phyloP scores from a whole-genome alignment of 2,797 vertebrate species.

The Xyrichtys novacula region DNA sequence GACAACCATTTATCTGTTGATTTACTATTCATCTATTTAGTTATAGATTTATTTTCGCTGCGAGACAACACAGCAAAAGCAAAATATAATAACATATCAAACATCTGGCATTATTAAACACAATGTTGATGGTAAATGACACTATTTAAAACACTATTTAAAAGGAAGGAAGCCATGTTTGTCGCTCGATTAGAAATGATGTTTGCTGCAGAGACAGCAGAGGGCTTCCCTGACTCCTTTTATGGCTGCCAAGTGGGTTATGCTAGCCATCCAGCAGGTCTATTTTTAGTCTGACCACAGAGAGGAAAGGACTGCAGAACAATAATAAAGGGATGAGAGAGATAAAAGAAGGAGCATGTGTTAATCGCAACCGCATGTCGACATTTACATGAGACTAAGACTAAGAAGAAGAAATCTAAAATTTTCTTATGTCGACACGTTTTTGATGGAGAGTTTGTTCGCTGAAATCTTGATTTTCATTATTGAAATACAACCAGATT shows the following conservation, averaged over 20 bases:
- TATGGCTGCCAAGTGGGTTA: conserved; percentile 23
- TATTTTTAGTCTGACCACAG: conserved; percentile 60
- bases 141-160: not conserved
- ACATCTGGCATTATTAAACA: not conserved
- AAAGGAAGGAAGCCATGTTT: not conserved
- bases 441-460: too few relatives aligned
- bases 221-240: conserved; percentile 35
- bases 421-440: too few relatives aligned
- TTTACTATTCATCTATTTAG: too few relatives aligned
- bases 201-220: not conserved
- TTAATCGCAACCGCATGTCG: conserved; percentile 6
- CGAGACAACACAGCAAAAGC: too few relatives aligned
- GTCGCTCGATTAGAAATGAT: not conserved
- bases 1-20: too few relatives aligned
- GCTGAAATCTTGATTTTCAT: too few relatives aligned
- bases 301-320: conserved; percentile 45
- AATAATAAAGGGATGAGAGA: conserved; percentile 22
- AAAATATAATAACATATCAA: not conserved
- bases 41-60: too few relatives aligned
- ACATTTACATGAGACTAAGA: not conserved
- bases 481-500: too few relatives aligned
- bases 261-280: conserved; percentile 32
- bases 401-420: not conserved
- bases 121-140: not conserved
- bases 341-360: conserved; percentile 4